Base-by-base conservation (phyloP, 2,888 invertebrate species). In the Standfussiana lucernea region DNA sequence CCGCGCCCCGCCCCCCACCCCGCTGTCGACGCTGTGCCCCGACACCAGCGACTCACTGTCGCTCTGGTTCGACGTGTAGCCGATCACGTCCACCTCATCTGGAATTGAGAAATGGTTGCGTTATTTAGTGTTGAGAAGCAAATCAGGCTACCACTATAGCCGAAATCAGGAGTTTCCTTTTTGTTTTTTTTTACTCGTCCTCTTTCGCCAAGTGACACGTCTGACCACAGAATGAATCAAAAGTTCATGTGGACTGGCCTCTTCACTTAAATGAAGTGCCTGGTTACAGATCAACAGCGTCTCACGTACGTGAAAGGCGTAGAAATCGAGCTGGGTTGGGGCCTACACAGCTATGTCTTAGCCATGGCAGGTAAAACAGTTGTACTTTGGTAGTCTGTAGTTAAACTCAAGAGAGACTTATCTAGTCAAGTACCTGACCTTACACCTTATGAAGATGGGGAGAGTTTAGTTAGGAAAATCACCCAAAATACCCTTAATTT, bases 41-140 rank as follows among this genome's bases (percentile, higher is more conserved):
- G 98, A 98, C 95, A 98, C 98, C 92, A 98, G 98, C 94, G 98
- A 98, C 96, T 98, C 98, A 89, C 98, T 98, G 95, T 98, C 98
- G 94, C 98, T 98, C 95, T 98, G 98, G 97, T 98, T 98, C 94
- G 98, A 98, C 93, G 98, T 98, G 97, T 98, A 98, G 77, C 98
- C 98, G 91, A 98, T 98, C 92, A 98, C 98, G 95, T 98, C 98
- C 91, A 98, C 98, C 95, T 98, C 98, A 96, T 98, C 98, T 98
- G 97, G 40, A 97, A 95, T 78, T 61, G 24, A 64, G 35, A 75
- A 65, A 67, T 4, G 1, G 10, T 28, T 56, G 28, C 2, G 40
- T 83, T 24, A 50, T 32, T 72, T 42, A 13, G 15, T n/a, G 61
- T 32, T 67, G 18, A n/a, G 21, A n/a, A 62, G 35, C 35, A 50